Conservation (phyloP, 2,888 invertebrate genomes). For the Andricus quercusramuli region DNA sequence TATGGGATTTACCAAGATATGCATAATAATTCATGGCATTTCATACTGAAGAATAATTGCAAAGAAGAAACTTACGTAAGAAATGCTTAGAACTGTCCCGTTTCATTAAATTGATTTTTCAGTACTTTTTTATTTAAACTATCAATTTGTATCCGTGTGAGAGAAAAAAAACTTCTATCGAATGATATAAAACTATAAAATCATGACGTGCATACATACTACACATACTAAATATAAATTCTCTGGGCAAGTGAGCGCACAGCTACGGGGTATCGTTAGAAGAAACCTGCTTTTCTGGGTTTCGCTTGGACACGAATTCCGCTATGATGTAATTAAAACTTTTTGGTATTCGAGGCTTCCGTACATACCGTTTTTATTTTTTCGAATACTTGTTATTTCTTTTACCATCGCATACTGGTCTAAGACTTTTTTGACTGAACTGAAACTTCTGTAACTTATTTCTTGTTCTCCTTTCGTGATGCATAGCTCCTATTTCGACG, state of each 20-base stretch:
- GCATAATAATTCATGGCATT: no score
- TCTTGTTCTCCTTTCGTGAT: background rate
- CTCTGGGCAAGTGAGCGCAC: background rate
- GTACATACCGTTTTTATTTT: background rate
- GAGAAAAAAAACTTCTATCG: background rate
- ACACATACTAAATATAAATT: background rate
- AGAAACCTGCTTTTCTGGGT: background rate
- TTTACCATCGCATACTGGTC: background rate
- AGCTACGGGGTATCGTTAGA: background rate
- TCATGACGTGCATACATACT: no score
- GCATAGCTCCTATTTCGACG: background rate
- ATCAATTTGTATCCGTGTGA: background rate
- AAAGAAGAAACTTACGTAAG: no score
- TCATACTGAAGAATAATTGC: no score
- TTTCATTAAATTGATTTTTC: no score
- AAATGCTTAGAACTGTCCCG: no score
- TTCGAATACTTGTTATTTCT: background rate
- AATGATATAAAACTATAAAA: no score
- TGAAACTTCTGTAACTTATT: background rate
- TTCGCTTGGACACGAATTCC: background rate
- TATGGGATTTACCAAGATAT: no score
- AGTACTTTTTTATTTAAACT: no score
- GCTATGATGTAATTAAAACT: background rate
- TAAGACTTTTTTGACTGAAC: no score
- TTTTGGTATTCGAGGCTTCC: background rate